These are phyloP conservation scores for Adelphocoris suturalis DNA, from an alignment of 2,888 invertebrate species.

Conservation along the genomic window DNA sequence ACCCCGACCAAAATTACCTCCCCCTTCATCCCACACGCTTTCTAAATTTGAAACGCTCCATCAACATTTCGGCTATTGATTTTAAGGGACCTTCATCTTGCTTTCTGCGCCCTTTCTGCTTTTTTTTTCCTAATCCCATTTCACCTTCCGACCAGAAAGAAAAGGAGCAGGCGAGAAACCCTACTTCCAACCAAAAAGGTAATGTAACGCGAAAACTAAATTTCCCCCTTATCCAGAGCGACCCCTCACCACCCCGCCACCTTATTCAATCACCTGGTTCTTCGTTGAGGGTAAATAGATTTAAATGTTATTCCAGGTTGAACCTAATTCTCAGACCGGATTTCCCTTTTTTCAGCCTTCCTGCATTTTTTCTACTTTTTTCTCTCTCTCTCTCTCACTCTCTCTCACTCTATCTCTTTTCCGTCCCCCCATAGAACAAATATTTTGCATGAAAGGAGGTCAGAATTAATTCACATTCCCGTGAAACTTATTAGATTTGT, in stretches of 20 bases:
- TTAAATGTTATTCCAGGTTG: slow-evolving; percentile 62
- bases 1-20: slow-evolving; percentile 6
- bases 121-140: slow-evolving; percentile 29
- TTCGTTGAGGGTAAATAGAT: slow-evolving; percentile 57
- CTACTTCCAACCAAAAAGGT: slow-evolving; percentile 51
- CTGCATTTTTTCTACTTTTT: background rate
- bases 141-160: slow-evolving; percentile 41
- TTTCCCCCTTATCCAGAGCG: background rate
- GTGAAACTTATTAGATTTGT: no score
- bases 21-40: background rate
- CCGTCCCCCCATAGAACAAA: no score
- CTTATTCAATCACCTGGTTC: slow-evolving; percentile 27
- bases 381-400: no score
- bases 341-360: slow-evolving; percentile 16
- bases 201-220: slow-evolving; percentile 65
- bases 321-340: slow-evolving; percentile 56
- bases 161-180: slow-evolving; percentile 49
- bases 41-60: slow-evolving; percentile 53
- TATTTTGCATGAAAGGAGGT: no score
- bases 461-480: no score
- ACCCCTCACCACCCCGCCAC: background rate
- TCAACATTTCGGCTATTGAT: slow-evolving; percentile 58
- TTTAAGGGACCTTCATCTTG: slow-evolving; percentile 41
- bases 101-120: slow-evolving; percentile 10
- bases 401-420: no score